A percentile compares a stretch with the other conserved stretches of the same genome.
Conservation (phyloP, 1,140 invertebrate genomes). For the Cryptotermes secundus region DNA sequence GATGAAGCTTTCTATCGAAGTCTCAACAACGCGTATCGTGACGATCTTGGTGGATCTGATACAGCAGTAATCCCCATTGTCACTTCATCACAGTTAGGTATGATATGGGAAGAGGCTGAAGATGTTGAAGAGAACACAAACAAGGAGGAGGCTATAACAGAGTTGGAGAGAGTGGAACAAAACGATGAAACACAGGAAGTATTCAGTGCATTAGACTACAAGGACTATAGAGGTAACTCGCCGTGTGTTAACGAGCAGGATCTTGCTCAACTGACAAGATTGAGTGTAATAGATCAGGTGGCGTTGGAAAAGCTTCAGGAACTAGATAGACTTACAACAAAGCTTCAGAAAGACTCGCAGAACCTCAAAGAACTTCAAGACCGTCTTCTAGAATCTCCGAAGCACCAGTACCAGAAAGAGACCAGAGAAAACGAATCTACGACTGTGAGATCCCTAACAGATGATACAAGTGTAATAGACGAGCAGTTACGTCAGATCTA, state of each 20-base stretch:
- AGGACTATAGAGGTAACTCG: slow-evolving; percentile 72
- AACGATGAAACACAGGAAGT: slow-evolving; percentile 61
- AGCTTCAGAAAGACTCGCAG: slow-evolving; percentile 75
- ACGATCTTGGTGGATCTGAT: slow-evolving; percentile 56
- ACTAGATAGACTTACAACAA: slow-evolving; percentile 70
- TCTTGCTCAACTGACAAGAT: slow-evolving; percentile 68
- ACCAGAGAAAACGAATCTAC: slow-evolving; percentile 35
- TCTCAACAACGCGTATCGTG: slow-evolving; percentile 82
- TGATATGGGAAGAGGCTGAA: slow-evolving; percentile 74
- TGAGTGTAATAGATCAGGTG: slow-evolving; percentile 73
- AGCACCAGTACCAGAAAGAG: slow-evolving; percentile 53
- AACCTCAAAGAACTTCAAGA: slow-evolving; percentile 73
- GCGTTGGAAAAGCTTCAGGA: slow-evolving; percentile 75
- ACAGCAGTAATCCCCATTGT: slow-evolving; percentile 51
- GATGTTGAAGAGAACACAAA: slow-evolving; percentile 48
- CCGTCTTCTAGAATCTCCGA: slow-evolving; percentile 44
- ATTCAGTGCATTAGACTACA: slow-evolving; percentile 75
- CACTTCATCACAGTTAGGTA: slow-evolving; percentile 65
- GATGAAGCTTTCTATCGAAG: slow-evolving; percentile 88
- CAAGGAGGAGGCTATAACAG: slow-evolving; percentile 34
- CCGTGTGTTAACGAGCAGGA: slow-evolving; percentile 76
- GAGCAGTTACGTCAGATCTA: slow-evolving; percentile 69
- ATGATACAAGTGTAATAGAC: slow-evolving; percentile 67
- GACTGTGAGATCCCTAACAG: slow-evolving; percentile 54
- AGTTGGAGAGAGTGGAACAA: slow-evolving; percentile 40